These are phyloP conservation scores for Muscina levida DNA, from an alignment of 2,888 invertebrate species.

Conservation along the genomic window DNA sequence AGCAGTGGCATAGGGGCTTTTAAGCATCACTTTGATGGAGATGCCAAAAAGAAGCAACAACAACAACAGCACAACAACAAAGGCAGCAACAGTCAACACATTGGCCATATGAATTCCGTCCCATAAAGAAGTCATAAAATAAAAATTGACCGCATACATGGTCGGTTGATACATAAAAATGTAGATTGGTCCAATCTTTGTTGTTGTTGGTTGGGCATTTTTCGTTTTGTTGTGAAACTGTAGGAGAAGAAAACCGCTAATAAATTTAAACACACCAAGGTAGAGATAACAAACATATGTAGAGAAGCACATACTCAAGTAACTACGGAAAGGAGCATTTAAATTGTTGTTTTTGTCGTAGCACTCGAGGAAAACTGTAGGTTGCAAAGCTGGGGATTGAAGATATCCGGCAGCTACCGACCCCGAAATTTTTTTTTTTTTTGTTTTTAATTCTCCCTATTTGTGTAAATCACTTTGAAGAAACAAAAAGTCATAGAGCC, in stretches of 20 bases:
- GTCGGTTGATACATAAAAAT: constrained; percentile 20
- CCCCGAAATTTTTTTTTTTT: too few relatives aligned
- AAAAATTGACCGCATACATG: constrained; percentile 45
- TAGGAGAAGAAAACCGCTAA: constrained; percentile 40
- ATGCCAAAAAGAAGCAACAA: constrained; percentile 27
- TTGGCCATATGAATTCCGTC: background rate
- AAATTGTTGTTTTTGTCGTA: background rate
- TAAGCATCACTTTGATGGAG: constrained; percentile 16
- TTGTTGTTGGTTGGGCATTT: constrained; percentile 12
- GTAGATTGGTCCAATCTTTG: constrained; percentile 39
- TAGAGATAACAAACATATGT: constrained; percentile 28
- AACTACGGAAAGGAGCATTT: background rate
- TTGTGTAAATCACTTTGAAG: too few relatives aligned
- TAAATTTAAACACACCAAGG: constrained; percentile 52
- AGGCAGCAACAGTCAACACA: constrained; percentile 1
- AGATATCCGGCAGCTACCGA: too few relatives aligned
- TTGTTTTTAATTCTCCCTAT: too few relatives aligned
- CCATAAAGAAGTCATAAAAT: constrained; percentile 58
- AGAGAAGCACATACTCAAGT: constrained; percentile 13
- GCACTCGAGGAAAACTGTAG: constrained; percentile 5
- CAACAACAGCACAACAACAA: constrained; percentile 7
- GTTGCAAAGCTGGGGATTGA: too few relatives aligned
- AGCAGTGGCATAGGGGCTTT: background rate
- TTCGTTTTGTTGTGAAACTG: too few relatives aligned
- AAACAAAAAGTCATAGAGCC: too few relatives aligned